Percentiles rank a stretch among this genome's conserved stretches.
Evolutionary conservation across 2,888 invertebrate genomes (phyloP).

Genomic region (Pterostichus madidus): DNA sequence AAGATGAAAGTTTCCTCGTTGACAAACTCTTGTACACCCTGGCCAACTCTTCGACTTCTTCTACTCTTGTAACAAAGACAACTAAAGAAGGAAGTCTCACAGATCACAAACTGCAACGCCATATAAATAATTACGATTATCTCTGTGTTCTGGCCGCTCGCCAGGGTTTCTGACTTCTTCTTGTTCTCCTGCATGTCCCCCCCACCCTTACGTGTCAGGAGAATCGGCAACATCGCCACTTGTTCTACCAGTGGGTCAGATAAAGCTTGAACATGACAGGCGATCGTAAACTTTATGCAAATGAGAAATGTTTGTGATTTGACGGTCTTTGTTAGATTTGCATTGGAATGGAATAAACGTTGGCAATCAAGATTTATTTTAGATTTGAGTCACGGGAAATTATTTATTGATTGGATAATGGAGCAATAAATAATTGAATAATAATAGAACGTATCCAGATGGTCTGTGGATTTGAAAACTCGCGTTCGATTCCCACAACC

Average conservation of each 20-base stretch:
- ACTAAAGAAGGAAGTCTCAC: slow-evolving; percentile 41
- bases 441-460: too few species aligned
- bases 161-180: slow-evolving; percentile 35
- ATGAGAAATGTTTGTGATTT: slow-evolving; percentile 1
- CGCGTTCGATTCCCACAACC: too few species aligned
- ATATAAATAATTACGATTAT: slow-evolving; percentile 64
- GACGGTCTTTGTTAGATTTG: neutral
- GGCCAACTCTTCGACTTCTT: neutral
- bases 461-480: too few species aligned
- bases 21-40: slow-evolving; percentile 4
- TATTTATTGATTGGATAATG: too few species aligned
- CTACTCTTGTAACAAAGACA: slow-evolving; percentile 42
- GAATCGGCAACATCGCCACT: slow-evolving; percentile 15
- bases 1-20: slow-evolving; percentile 20
- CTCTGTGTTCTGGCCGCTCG: slow-evolving; percentile 45
- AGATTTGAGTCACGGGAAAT: too few species aligned
- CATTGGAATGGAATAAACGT: neutral
- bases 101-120: slow-evolving; percentile 60
- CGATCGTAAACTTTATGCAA: slow-evolving; percentile 2
- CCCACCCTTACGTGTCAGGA: neutral
- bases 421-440: too few species aligned
- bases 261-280: slow-evolving; percentile 16
- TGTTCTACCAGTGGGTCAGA: neutral
- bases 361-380: neutral
- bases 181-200: neutral